Base-by-base conservation (phyloP, 1,140 invertebrate species). In the Drosophila eugracilis region DNA sequence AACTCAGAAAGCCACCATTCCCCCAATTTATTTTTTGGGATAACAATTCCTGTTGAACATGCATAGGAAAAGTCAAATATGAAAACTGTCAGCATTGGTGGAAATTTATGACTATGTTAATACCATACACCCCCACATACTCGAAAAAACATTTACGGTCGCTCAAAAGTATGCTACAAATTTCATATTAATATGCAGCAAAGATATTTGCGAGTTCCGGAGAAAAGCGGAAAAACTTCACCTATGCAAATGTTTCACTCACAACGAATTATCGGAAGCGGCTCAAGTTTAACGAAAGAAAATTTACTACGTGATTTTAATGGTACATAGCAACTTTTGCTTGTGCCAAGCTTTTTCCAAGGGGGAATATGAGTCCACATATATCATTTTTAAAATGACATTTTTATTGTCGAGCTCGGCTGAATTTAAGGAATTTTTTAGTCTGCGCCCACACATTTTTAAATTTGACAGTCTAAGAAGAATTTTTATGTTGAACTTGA, bases 1-100 rank as follows among this genome's bases (percentile, higher is more conserved):
- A 15, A 15, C 17, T 3, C 3, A 14, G n/a, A 32, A 47, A 6
- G 6, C 30, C 21, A 6, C 44, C n/a, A n/a, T n/a, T n/a, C n/a
- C n/a, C n/a, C n/a, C n/a, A n/a, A n/a, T n/a, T n/a, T n/a, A n/a
- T 67, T 55, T 52, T 55, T 63, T 44, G 57, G 53, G 57, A 54
- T 34, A 32, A 28, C 54, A 32, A 57, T 58, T 53, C 24, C 52
- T 71, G 66, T 76, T 76, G n/a, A 74, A 49, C 78, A 77, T 81
- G 78, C 78, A 83, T 81, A 66, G 79, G 57, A 78, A 78, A 83
- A 81, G 78, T 83, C 79, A 78, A 84, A 83, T 78, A 78, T 78
- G 70, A 83, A 83, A 83, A 83, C 78, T 83, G 78, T 84, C 78
- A 83, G 79, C 78, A 70, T 49, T 48, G 69, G n/a, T 49, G 62